Evolutionary conservation across 2,113 vertebrate species (phyloP), one percentile per base, ranked within the genome.

Genomic region (Vulpes vulpes): DNA sequence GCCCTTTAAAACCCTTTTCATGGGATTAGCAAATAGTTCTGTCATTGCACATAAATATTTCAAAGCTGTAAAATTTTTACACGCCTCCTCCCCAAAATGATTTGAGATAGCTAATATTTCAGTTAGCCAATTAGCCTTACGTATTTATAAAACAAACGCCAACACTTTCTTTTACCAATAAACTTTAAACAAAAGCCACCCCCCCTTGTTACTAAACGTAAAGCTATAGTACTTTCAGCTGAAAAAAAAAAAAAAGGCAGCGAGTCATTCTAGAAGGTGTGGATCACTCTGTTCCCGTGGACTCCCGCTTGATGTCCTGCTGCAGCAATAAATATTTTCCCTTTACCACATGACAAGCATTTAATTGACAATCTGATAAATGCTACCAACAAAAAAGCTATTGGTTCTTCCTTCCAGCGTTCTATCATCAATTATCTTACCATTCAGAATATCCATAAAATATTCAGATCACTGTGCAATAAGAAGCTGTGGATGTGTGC

Each of bases 301-400:
- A 8, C 78, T 53, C 35, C 10, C 35, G 15, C 76, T 93, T 30
- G 23, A 59, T 91, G 82, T 95, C 93, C 93, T 96, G 97, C 83
- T 38, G 55, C 27, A 91, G 93, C 60, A 51, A 96, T 97, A 96
- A 96, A 97, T 97, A 98, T 95, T 97, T 97, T 96, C 87, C 92
- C 81, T 93, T 91, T 96, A 71, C 94, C 97, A 87, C 93, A 89
- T 94, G 95, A 98, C 98, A 97, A 92, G 88, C 81, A 74, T 97
- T 95, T 97, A 95, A 96, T 96, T 96, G 97, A 97, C 97, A 98
- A 79, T 96, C 97, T 98, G 97, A 98, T 96, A 96, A 98, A 97
- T 87, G 95, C 78, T 95, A 97, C 91, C 67, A 82, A 93, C 76
- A 73, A 76, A 76, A 96, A 93, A 88, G 80, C 96, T 74, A 96